phyloP scores from a whole-genome alignment of 2,888 invertebrate genomes.

The Megaustenia siamemsis region DNA sequence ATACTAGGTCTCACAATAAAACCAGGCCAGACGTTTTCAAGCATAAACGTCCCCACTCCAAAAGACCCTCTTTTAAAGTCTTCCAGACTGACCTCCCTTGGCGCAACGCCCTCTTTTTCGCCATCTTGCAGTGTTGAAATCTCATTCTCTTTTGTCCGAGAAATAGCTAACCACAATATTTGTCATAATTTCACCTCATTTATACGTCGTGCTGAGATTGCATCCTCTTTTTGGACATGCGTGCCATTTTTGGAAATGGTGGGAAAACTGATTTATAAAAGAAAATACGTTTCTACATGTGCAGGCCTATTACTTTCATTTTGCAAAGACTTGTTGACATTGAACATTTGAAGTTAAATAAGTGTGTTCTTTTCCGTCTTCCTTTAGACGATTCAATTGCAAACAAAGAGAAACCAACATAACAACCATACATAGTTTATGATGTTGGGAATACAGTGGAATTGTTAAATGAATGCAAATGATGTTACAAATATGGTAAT shows the following conservation, averaged over 20 bases:
- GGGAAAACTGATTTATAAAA: neutral
- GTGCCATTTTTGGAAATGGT: slow-evolving; percentile 17
- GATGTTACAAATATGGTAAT: no score
- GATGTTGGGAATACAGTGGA: no score
- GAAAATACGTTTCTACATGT: slow-evolving; percentile 1
- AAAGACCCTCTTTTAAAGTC: neutral
- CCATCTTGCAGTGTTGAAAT: slow-evolving; percentile 1
- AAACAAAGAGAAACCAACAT: no score
- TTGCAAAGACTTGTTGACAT: neutral
- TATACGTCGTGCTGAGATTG: neutral
- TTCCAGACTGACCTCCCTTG: slow-evolving; percentile 24
- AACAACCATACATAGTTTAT: no score
- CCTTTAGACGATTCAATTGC: neutral
- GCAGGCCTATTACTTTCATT: neutral
- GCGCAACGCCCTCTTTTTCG: neutral
- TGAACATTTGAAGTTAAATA: neutral
- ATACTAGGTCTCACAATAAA: neutral
- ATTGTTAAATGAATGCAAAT: no score
- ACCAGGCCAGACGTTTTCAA: neutral
- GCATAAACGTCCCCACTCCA: neutral
- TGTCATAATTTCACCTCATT: slow-evolving; percentile 33
- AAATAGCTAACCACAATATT: neutral
- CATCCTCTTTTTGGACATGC: neutral
- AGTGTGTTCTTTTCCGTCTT: neutral
- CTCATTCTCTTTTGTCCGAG: neutral